Evolutionary conservation across 2,113 vertebrate genomes (phyloP), one percentile per base, ranked within the genome.

Genomic region (Phyllopteryx taeniolatus): DNA sequence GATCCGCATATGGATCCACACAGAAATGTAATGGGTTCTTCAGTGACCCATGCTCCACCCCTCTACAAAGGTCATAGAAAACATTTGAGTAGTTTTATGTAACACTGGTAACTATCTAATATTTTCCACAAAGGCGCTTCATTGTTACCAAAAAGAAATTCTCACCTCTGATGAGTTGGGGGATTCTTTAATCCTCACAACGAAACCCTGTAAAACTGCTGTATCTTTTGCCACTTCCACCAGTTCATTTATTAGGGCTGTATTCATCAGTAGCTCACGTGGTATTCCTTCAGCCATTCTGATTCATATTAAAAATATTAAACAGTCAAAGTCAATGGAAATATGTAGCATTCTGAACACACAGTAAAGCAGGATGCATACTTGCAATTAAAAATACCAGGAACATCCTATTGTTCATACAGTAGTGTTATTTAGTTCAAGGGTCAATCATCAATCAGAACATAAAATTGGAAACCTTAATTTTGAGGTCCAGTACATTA

Each of bases 131-230:
- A 60, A 33, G 13, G 13, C 1, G 13, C 47, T 15, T 15, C 47
- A 49, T 14, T 49, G 47, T 15, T 14, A 49, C 14, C 4, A 49
- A 59, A 59, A 22, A 59, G 42, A 33, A 33, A 27, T 20, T 47
- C n/a, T 88, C 83, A 98, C 96, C 20, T 96, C 92, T 0, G 96
- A 95, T 20, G 92, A 92, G 79, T 91, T 92, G 43, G 96, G 93
- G 14, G 81, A 84, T 44, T 93, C 92, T 35, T 92, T 80, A 20
- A 93, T 94, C 75, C 96, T 93, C 93, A 98, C 94, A 43, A 98
- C 62, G 20, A 95, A 88, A 0, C 97, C 97, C 3, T 92, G 90
- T 8, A 94, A 87, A 19, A 97, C 84, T 1, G 96, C 96, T 7
- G 88, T 61, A 73, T 98, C 96, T 87, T 95, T 94, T 0, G 96